Evolutionary conservation across 2,113 vertebrate species (phyloP), one percentile per base, ranked within the genome.

Genomic region (Hemiscyllium ocellatum): DNA sequence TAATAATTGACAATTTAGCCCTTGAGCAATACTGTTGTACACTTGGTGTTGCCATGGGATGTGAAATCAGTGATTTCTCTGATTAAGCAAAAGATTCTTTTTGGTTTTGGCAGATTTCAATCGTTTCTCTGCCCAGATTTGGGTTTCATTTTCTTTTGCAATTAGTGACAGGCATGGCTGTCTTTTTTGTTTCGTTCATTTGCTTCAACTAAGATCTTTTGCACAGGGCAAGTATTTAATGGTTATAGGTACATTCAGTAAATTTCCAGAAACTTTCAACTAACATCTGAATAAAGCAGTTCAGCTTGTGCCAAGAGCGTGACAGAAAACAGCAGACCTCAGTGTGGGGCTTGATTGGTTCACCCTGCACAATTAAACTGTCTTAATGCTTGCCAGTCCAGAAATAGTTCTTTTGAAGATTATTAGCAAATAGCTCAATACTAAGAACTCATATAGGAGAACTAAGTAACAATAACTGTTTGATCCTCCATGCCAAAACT

Each of bases 321-420:
- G 61, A 93, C 56, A 93, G 89, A 66, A 65, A 93, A 93, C 56
- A 93, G 61, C 61, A 19, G n/a, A 66, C 33, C 89, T 66, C 33
- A 8, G 89, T 22, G 56, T 65, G 15, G 7, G 56, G 33, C 61
- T 37, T 93, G 61, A 93, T 66, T 66, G 61, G 89, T 66, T 37
- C 15, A n/a, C 61, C 65, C 61, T 66, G 89, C 17, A 20, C 56
- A 37, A 61, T 66, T 93, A 93, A 93, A 93, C 19, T 93, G 89
- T 37, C 56, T 37, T 66, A 37, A 93, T 93, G 56, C 5, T 66
- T 93, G 56, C 89, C 89, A 93, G 61, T 37, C 33, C 89, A 65
- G 33, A 93, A 93, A 93, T 93, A 66, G 89, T 22, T 65, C 89
- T n/a, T 93, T 93, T 93, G 56, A 93, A 93, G 61, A 37, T 93